Conservation (phyloP, 2,797 vertebrate species). For the Ptychobarbus kaznakovi region DNA sequence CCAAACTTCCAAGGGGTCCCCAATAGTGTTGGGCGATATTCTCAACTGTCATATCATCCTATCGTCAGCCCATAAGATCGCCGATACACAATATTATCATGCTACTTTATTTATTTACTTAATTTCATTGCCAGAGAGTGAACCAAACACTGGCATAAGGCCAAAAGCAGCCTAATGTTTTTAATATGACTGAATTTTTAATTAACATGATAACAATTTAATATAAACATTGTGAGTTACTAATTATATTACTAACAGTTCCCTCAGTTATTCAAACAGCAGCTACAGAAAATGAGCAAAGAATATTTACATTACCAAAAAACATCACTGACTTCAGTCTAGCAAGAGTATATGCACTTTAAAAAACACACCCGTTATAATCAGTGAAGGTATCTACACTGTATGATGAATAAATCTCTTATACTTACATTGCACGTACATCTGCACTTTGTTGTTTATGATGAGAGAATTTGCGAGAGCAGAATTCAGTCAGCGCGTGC, state of each 20-base stretch:
- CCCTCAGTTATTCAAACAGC: background rate
- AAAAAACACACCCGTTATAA: too few relatives aligned
- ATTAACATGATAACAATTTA: background rate
- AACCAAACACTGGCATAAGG: background rate
- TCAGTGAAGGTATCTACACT: too few relatives aligned
- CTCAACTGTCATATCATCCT: background rate
- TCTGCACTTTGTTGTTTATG: too few relatives aligned
- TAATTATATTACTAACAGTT: background rate
- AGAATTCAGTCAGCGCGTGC: too few relatives aligned
- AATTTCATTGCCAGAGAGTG: background rate
- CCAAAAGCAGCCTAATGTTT: background rate
- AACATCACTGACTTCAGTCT: too few relatives aligned
- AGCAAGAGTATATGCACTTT: too few relatives aligned
- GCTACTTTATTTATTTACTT: background rate
- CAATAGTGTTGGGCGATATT: background rate
- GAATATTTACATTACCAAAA: background rate
- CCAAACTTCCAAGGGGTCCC: background rate
- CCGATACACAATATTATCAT: background rate
- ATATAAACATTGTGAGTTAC: too few relatives aligned
- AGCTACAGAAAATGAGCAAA: background rate
- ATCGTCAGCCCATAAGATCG: background rate
- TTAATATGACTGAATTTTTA: background rate
- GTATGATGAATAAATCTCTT: too few relatives aligned
- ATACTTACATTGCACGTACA: too few relatives aligned
- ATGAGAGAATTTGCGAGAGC: background rate